Evolutionary conservation across 2,888 invertebrate species (phyloP).

Genomic region (Tuberolachnus salignus): DNA sequence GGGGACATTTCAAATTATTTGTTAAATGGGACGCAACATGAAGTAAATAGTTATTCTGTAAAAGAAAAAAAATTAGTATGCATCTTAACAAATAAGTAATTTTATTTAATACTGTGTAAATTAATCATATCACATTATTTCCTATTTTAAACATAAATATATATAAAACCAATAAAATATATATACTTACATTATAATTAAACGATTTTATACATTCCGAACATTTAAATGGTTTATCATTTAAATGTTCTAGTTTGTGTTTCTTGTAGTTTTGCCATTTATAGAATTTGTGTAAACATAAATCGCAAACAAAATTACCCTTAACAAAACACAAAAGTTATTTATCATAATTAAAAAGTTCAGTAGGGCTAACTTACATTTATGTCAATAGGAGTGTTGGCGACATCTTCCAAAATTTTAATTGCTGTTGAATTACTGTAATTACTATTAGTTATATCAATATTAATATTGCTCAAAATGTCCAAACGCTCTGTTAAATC

Average conservation of each 20-base stretch:
- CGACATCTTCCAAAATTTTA: slow-evolving; percentile 38
- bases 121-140: no score
- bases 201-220: slow-evolving; percentile 46
- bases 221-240: slow-evolving; percentile 50
- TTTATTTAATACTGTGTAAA: no score
- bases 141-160: background rate
- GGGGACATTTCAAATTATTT: slow-evolving; percentile 34
- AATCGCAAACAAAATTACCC: slow-evolving; percentile 49
- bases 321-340: background rate
- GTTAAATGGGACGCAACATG: slow-evolving; percentile 34
- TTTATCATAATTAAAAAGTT: background rate
- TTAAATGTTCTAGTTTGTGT: slow-evolving; percentile 49
- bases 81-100: no score
- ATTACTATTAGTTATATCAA: slow-evolving; percentile 7
- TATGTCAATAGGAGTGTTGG: slow-evolving; percentile 32
- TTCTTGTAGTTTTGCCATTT: slow-evolving; percentile 43
- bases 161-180: background rate
- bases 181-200: slow-evolving; percentile 47
- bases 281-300: slow-evolving; percentile 38
- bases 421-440: slow-evolving; percentile 38
- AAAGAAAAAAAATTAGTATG: background rate
- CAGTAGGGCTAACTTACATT: slow-evolving; percentile 14
- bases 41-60: slow-evolving; percentile 44
- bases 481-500: slow-evolving; percentile 27
- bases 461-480: slow-evolving; percentile 4